Evolutionary conservation across 2,797 vertebrate genomes (phyloP), one percentile per base, ranked within the genome.

Genomic region (Enteromius trimaculatus): DNA sequence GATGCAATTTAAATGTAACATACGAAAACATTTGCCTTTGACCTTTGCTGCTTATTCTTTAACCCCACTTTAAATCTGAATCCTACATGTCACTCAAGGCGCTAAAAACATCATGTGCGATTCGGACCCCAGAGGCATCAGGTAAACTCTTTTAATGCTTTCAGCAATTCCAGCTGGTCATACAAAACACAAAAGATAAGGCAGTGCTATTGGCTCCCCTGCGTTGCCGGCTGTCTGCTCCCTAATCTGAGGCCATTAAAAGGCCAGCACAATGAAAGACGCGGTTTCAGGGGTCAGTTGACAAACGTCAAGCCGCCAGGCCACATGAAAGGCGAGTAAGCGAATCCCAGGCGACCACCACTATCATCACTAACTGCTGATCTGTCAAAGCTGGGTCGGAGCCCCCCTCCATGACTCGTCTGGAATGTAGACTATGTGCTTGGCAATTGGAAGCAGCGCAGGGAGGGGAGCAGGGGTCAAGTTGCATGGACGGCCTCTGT

Each of bases 391-490:
- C 66, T 17, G 68, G 82, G 71, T 62, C 17, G 34, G 79, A 68
- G 69, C 78, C 60, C 37, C 81, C 64, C 31, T 49, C 37, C 69
- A 69, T 82, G 81, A 82, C 79, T 81, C 17, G 80, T 81, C 69
- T 85, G 87, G 88, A 87, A 90, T 90, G 85, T 62, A 66, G 49
- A 77, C 58, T 80, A 90, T 90, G 88, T 19, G 64, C 49, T 76
- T 29, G 16, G 31, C 69, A 76, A 84, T 83, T 88, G 86, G 80
- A 87, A 86, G 80, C 86, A 88, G 44, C 3, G 17, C 1, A 21
- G 21, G 53, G 44, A 44, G 47, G 66, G 65, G 44, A 34, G 23
- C 6, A 21, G 77, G 69, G 77, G 71, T 80, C 62, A 66, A 69
- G 64, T 80, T 65, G 37, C 60, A 47, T 17, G 11, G 65, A 49